Percentiles rank a stretch among this genome's conserved stretches.
Evolutionary conservation across 2,797 vertebrate species (phyloP).

Genomic region (Caiman crocodilus): DNA sequence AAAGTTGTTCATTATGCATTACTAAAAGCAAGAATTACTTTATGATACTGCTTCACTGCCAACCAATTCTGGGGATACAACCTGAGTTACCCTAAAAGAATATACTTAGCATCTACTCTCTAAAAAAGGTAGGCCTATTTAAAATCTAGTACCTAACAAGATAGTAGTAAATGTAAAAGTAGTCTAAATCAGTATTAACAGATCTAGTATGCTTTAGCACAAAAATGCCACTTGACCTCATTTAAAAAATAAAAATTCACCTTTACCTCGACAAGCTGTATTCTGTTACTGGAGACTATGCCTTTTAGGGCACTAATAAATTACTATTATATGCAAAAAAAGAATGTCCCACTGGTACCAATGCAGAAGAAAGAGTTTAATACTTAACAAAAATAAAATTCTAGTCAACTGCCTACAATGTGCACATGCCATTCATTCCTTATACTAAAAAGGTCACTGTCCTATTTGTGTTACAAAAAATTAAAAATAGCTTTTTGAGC

Average conservation of each 20-base stretch:
- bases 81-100: neutral
- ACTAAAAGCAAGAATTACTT: neutral
- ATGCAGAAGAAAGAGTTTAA: no score
- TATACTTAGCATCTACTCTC: neutral
- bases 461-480: neutral
- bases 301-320: neutral
- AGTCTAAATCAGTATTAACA: neutral
- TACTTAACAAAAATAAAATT: neutral
- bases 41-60: neutral
- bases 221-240: neutral
- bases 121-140: rapidly evolving
- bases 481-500: neutral
- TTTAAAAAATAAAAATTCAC: neutral
- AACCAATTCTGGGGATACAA: neutral
- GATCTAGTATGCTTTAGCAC: neutral
- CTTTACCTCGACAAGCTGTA: neutral
- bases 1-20: neutral
- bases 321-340: neutral
- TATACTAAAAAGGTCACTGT: neutral
- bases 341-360: neutral
- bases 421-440: neutral
- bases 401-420: neutral
- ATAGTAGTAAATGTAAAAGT: no score
- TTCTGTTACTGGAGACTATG: neutral
- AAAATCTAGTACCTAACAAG: neutral